phyloP scores from a whole-genome alignment of 2,797 vertebrate species.

The Alosa sapidissima region DNA sequence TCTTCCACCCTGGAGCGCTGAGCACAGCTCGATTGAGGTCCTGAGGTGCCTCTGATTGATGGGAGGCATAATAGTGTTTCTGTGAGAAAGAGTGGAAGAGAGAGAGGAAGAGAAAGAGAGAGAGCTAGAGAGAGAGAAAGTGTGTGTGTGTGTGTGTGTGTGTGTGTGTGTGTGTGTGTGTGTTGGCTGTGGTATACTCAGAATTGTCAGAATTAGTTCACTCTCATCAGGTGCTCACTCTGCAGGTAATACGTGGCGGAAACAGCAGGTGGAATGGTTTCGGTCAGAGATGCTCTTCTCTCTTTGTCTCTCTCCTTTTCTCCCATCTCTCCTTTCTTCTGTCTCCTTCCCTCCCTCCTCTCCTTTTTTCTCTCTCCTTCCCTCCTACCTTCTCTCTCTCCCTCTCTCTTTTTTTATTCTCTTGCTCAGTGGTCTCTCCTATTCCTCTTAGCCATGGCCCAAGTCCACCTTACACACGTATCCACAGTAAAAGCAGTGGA shows the following conservation, averaged over 20 bases:
- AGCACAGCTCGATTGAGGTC: background rate
- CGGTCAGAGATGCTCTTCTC: background rate
- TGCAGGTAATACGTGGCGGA: background rate
- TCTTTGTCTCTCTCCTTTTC: no score
- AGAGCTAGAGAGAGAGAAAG: no score
- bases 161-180: background rate
- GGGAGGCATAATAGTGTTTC: background rate
- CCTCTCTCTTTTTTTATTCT: background rate
- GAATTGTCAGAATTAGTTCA: background rate
- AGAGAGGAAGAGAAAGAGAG: no score
- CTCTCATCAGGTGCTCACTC: background rate
- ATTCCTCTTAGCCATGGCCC: background rate
- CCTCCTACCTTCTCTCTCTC: no score
- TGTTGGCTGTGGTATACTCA: background rate
- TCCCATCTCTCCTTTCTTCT: no score
- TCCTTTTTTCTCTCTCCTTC: no score
- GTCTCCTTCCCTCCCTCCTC: no score
- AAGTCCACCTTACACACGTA: background rate
- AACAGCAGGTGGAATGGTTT: background rate
- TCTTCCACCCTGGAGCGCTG: conserved; percentile 4
- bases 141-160: background rate
- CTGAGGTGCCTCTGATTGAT: conserved; percentile 8
- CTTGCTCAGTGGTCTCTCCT: background rate
- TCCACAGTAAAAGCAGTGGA: background rate
- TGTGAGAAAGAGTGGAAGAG: no score